These are phyloP conservation scores for Nesidiocoris tenuis DNA, from an alignment of 2,888 invertebrate species.

Conservation along the genomic window DNA sequence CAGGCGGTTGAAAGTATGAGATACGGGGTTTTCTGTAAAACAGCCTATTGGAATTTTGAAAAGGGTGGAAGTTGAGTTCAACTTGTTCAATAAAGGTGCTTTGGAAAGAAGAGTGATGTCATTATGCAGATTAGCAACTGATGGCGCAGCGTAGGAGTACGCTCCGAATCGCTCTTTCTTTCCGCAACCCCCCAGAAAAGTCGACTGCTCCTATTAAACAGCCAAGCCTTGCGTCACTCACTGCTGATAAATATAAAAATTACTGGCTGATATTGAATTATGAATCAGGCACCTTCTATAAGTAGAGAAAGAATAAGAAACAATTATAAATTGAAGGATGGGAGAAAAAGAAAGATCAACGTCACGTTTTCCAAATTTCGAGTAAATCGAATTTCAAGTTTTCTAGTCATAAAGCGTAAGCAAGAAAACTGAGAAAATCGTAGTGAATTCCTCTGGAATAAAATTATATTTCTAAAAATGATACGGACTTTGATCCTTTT, in stretches of 20 bases:
- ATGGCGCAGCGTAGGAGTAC: conserved; percentile 27
- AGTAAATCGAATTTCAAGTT: too few relatives aligned
- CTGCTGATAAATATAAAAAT: not conserved
- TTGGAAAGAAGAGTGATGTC: conserved; percentile 34
- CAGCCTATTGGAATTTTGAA: conserved; percentile 41
- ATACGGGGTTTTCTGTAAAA: conserved; percentile 15
- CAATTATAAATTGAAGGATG: too few relatives aligned
- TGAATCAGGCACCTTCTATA: too few relatives aligned
- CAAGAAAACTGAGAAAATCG: too few relatives aligned
- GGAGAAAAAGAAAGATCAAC: too few relatives aligned
- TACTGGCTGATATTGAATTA: too few relatives aligned
- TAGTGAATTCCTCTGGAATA: too few relatives aligned
- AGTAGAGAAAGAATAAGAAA: too few relatives aligned
- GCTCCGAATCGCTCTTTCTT: conserved; percentile 29
- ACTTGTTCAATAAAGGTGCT: conserved; percentile 43
- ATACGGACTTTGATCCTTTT: too few relatives aligned
- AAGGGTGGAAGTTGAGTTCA: conserved; percentile 41
- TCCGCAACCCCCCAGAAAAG: conserved; percentile 6
- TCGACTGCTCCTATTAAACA: not conserved
- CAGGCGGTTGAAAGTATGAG: conserved; percentile 14
- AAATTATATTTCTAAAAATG: too few relatives aligned
- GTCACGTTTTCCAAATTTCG: too few relatives aligned
- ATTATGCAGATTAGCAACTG: conserved; percentile 41
- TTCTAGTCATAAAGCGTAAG: too few relatives aligned
- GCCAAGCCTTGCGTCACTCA: not conserved